Percentiles rank a stretch among this genome's conserved stretches.
These are phyloP conservation scores for Cyphomyrus discorhynchus DNA, from an alignment of 2,113 vertebrate species.

Conservation along the genomic window DNA sequence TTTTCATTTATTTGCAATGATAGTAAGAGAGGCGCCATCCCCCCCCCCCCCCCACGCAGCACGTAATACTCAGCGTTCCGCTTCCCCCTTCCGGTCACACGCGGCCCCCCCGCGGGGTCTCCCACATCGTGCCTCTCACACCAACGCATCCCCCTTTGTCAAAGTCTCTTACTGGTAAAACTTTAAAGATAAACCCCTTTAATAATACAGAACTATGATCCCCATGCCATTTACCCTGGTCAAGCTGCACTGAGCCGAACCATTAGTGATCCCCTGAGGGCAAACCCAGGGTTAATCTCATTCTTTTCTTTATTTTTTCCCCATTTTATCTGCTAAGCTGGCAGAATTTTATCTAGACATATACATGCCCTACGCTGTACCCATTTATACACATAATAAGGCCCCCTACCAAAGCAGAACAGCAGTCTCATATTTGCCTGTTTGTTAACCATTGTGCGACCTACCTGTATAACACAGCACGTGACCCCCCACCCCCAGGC, in stretches of 20 bases:
- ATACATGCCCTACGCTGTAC: neutral
- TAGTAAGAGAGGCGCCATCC: too few relatives aligned
- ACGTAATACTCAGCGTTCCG: conserved; percentile 5
- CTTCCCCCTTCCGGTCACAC: conserved; percentile 33
- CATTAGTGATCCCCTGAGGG: neutral
- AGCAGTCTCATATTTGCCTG: neutral
- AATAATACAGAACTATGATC: conserved; percentile 1
- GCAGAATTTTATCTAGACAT: conserved; percentile 1
- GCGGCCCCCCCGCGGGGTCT: too few relatives aligned
- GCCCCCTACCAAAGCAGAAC: neutral
- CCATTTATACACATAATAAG: neutral
- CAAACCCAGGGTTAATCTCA: conserved; percentile 1
- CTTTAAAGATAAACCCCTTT: conserved; percentile 11
- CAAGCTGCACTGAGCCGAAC: neutral
- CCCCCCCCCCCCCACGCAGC: conserved; percentile 7
- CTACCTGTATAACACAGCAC: neutral
- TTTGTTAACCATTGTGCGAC: neutral
- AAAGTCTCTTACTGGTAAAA: neutral
- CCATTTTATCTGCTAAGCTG: conserved; percentile 1
- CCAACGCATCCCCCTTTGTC: neutral
- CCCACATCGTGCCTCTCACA: neutral
- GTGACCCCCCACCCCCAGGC: neutral
- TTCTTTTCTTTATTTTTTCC: neutral
- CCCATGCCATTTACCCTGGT: neutral
- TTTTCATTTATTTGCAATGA: too few relatives aligned